Base-by-base conservation (phyloP, 2,113 vertebrate genomes). In the Cygnus buccinator region DNA sequence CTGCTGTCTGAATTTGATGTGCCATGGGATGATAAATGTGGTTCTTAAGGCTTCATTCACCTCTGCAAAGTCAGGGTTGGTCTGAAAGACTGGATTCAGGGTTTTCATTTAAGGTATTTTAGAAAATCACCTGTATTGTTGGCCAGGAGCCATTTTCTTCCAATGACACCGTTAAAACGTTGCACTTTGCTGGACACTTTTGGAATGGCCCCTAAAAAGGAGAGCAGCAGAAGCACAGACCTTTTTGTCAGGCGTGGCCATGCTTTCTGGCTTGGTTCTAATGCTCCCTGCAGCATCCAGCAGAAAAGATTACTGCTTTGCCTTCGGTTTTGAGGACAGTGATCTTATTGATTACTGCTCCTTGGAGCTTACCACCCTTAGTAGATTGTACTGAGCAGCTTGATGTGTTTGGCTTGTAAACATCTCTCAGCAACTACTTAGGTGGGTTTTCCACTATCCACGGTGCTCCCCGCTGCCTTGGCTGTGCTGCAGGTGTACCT, bases 381-480 rank as follows among this genome's bases (percentile, higher is more conserved):
- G 37, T 6, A 58, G 83, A 80, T 73, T 18, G 1, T 48, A 23
- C 13, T 31, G 44, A 68, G 63, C 3, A 29, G 5, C 79, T 94
- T 88, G 74, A 55, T 18, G 2, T 22, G 2, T 88, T 89, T 63
- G 59, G 15, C 21, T 86, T 70, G 21, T 46, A 74, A 88, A 70
- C 19, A 44, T 1, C 17, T 28, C 67, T 86, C 35, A 65, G 4
- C 11, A 86, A 6, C 11, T 62, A 66, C 74, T 76, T 39, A 66
- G 19, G 25, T 84, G 31, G 3, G 2, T 80, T 90, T 61, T 83
- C n/a, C n/a, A 59, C n/a, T 21, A 35, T 31, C 52, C 14, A 6
- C 2, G 3, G 33, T 9, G 11, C 16, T 46, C 12, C 0, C 0
- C 15, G 7, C 44, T 55, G 37, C 28, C 21, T 35, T 0, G 3